Percentiles rank a stretch among this genome's conserved stretches.
These are phyloP conservation scores for Apotomis capreana DNA, from an alignment of 2,888 invertebrate species.

Conservation along the genomic window DNA sequence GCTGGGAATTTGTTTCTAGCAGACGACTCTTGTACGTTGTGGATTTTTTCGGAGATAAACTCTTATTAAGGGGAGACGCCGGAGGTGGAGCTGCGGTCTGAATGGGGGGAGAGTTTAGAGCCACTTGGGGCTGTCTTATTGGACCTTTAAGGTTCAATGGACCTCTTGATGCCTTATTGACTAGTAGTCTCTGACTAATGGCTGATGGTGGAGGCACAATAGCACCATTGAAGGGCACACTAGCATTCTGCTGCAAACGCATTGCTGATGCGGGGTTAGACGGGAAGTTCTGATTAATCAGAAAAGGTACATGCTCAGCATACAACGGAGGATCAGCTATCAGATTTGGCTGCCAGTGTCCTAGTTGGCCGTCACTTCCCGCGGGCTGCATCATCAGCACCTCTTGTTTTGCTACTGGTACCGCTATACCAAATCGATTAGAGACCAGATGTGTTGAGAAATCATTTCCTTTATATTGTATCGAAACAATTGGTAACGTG, in stretches of 20 bases:
- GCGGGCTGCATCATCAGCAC: conserved; percentile 59
- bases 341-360: conserved; percentile 63
- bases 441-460: conserved; percentile 74
- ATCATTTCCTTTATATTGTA: conserved; percentile 78
- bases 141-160: conserved; percentile 67
- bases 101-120: conserved; percentile 43
- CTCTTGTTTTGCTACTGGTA: conserved; percentile 78
- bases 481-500: conserved; percentile 71
- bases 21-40: conserved; percentile 81
- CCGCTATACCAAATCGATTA: conserved; percentile 73
- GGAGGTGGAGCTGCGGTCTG: conserved; percentile 48
- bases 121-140: conserved; percentile 66
- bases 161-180: conserved; percentile 67
- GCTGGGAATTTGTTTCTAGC: conserved; percentile 78
- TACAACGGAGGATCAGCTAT: conserved; percentile 59
- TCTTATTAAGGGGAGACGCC: conserved; percentile 52
- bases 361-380: conserved; percentile 56
- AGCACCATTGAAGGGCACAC: conserved; percentile 66
- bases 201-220: conserved; percentile 58
- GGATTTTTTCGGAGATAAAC: conserved; percentile 70
- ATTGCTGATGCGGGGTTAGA: conserved; percentile 75
- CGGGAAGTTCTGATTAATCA: conserved; percentile 74
- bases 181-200: conserved; percentile 67
- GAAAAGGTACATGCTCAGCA: conserved; percentile 73
- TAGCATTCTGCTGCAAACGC: conserved; percentile 69